phyloP scores from a whole-genome alignment of 2,888 invertebrate species.

The Caenorhabditis parvicauda region DNA sequence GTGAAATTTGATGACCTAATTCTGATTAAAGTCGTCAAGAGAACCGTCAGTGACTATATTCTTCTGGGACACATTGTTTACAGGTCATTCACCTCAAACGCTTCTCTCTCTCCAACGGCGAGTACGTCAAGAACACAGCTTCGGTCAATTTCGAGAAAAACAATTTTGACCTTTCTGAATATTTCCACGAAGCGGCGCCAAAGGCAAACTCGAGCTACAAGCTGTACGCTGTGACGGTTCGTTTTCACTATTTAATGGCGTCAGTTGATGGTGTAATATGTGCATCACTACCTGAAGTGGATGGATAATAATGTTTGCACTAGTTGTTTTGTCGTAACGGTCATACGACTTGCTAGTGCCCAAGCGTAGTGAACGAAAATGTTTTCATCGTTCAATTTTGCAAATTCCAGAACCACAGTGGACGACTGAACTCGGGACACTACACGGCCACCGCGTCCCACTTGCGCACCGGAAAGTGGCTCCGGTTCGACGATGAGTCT shows the following conservation, averaged over 20 bases:
- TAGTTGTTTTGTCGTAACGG: too few species aligned
- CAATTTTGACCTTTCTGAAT: slow-evolving; percentile 31
- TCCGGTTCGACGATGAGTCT: slow-evolving; percentile 50
- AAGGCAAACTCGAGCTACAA: slow-evolving; percentile 24
- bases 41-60: too few species aligned
- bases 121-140: slow-evolving; percentile 53
- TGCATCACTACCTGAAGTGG: not conserved
- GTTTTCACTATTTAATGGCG: slow-evolving; percentile 1
- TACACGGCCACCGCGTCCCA: slow-evolving; percentile 50
- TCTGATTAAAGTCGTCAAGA: too few species aligned
- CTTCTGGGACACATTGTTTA: too few species aligned
- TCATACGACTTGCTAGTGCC: too few species aligned
- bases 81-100: slow-evolving; percentile 56
- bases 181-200: slow-evolving; percentile 34
- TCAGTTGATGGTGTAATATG: not conserved
- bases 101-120: slow-evolving; percentile 40
- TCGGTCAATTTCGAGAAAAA: slow-evolving; percentile 44
- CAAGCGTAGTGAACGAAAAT: too few species aligned
- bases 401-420: slow-evolving; percentile 49
- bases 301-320: too few species aligned
- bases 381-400: not conserved
- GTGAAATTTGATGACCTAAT: not conserved
- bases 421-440: slow-evolving; percentile 53
- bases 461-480: slow-evolving; percentile 34
- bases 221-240: slow-evolving; percentile 56